Evolutionary conservation across 2,888 invertebrate species (phyloP), one percentile per base, ranked within the genome.

Genomic region (Myopa testacea): DNA sequence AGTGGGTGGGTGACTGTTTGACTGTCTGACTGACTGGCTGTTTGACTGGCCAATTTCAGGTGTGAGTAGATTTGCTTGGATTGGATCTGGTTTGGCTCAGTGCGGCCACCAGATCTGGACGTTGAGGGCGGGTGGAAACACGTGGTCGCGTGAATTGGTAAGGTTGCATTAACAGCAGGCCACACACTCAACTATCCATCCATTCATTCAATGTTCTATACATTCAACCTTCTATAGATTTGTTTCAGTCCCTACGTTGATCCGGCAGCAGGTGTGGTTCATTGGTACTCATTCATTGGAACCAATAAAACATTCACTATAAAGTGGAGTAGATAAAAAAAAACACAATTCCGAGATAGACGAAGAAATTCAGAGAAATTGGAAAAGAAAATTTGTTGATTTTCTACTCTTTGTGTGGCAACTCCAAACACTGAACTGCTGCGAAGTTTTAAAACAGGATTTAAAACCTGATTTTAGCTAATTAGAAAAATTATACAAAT

Each of bases 281-380:
- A 10, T 45, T 45, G 6, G 6, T 45, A 65, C 34, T 52, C 55
- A 52, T 78, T 82, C 82, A 82, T 82, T 82, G 79, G 78, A 80
- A 81, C 79, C 79, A 82, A 77, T 82, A 81, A 73, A 62, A 26
- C 50, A 63, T 73, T 63, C 26, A 26, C 26, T 26, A 26, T 26
- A 26, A 26, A 26, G 26, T 26, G 26, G 26, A 26, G 26, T 26
- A 1, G 26, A 2, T 1, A 26, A 26, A 26, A 2, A 26, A 26
- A 26, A 26, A 26, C 1, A 26, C 26, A 26, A 26, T 26, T 26
- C 26, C 26, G 26, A 26, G 26, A 26, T 26, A 26, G 26, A 26
- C 26, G 26, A 26, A 26, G 26, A 26, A 26, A 26, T 26, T 26
- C 26, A 26, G 26, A 26, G 26, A 26, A 26, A 26, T 26, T 26